Evolutionary conservation across 2,888 invertebrate genomes (phyloP).

Genomic region (Podotricha telesiphe): DNA sequence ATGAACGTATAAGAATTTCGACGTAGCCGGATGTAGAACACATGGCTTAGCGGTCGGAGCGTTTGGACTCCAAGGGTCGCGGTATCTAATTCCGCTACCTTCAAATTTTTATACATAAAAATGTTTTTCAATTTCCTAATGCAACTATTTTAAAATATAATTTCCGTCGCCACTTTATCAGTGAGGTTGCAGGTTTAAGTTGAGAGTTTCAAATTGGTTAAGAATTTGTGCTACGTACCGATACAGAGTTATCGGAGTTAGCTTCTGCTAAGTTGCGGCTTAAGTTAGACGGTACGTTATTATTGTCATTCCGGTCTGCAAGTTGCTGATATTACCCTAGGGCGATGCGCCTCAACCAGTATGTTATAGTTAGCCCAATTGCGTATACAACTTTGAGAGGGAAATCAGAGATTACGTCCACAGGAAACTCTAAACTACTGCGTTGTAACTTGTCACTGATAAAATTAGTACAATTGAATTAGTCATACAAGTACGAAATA

Average conservation of each 20-base stretch:
- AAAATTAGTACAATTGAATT: constrained; percentile 3
- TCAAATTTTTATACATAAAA: too few species aligned
- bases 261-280: constrained; percentile 66
- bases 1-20: too few species aligned
- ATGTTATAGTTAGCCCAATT: constrained; percentile 38
- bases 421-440: constrained; percentile 17
- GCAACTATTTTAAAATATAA: neutral
- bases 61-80: too few species aligned
- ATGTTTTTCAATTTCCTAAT: too few species aligned
- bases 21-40: too few species aligned
- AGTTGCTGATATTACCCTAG: constrained; percentile 46
- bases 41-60: too few species aligned
- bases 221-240: constrained; percentile 71
- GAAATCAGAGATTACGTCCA: constrained; percentile 20
- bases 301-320: constrained; percentile 58
- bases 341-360: constrained; percentile 31
- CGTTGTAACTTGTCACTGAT: constrained; percentile 3
- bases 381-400: constrained; percentile 39
- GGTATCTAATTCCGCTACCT: too few species aligned
- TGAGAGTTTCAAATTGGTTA: constrained; percentile 19
- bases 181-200: neutral
- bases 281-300: constrained; percentile 73
- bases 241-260: constrained; percentile 73
- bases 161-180: neutral
- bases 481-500: neutral